Conservation (phyloP, 1,140 invertebrate species). For the Drosophila watanabei region DNA sequence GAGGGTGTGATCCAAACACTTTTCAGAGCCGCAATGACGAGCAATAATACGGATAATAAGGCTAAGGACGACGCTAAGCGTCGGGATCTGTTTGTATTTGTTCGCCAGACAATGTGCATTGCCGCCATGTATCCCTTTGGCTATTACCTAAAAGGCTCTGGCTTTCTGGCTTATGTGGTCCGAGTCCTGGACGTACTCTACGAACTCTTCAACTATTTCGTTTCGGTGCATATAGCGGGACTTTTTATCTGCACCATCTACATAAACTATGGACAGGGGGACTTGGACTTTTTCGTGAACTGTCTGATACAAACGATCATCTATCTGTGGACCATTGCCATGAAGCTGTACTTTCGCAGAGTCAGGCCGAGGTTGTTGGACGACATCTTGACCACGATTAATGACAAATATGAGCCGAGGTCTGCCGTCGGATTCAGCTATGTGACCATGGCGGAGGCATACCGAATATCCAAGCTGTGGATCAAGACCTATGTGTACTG, state of each 20-base stretch:
- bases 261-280: slow-evolving; percentile 62
- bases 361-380: slow-evolving; percentile 42
- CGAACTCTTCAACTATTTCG: slow-evolving; percentile 72
- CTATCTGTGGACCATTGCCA: slow-evolving; percentile 74
- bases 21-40: background rate
- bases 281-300: slow-evolving; percentile 76
- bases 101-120: slow-evolving; percentile 61
- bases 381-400: slow-evolving; percentile 58
- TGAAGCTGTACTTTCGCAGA: slow-evolving; percentile 78
- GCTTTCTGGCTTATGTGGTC: slow-evolving; percentile 20
- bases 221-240: slow-evolving; percentile 60
- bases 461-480: slow-evolving; percentile 58
- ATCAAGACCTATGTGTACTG: slow-evolving; percentile 73
- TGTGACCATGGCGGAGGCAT: slow-evolving; percentile 61
- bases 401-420: slow-evolving; percentile 51
- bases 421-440: slow-evolving; percentile 71
- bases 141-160: slow-evolving; percentile 13
- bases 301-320: slow-evolving; percentile 79
- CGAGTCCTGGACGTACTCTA: slow-evolving; percentile 40
- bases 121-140: slow-evolving; percentile 70
- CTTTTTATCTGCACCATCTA: slow-evolving; percentile 71
- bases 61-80: slow-evolving; percentile 24
- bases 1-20: too few species aligned
- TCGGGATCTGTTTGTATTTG: slow-evolving; percentile 69
- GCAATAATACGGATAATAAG: slow-evolving; percentile 4